Conservation (phyloP, 2,888 invertebrate species). For the Lithosia quadra region DNA sequence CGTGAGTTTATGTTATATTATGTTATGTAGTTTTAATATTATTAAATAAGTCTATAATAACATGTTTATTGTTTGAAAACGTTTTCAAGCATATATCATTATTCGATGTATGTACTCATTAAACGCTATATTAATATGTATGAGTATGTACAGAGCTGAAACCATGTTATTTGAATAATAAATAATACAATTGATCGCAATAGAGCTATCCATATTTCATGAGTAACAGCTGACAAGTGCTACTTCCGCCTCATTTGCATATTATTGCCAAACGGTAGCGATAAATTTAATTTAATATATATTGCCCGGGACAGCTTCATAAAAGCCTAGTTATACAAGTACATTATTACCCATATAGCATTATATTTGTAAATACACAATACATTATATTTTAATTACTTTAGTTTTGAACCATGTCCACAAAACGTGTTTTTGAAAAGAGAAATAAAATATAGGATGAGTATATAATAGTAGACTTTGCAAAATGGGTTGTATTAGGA, state of each 20-base stretch:
- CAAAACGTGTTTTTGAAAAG: too few species aligned
- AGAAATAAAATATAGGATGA: too few species aligned
- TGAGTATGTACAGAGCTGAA: background rate
- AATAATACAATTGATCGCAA: conserved; percentile 17
- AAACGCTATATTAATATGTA: background rate
- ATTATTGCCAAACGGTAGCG: conserved; percentile 30
- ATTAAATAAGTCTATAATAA: background rate
- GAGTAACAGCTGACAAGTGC: conserved; percentile 17
- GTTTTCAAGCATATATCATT: background rate
- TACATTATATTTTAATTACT: too few species aligned
- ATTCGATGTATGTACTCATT: background rate
- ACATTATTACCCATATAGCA: background rate
- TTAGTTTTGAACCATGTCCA: too few species aligned
- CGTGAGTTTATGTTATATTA: too few species aligned
- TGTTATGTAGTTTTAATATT: too few species aligned
- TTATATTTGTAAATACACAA: background rate
- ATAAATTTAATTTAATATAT: conserved; percentile 48
- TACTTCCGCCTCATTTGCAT: conserved; percentile 35
- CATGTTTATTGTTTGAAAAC: background rate
- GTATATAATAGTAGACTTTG: too few species aligned
- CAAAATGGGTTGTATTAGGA: too few species aligned
- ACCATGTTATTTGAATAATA: conserved; percentile 13
- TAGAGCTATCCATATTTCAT: conserved; percentile 24
- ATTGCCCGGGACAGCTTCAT: conserved; percentile 30
- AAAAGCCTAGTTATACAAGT: conserved; percentile 15